Evolutionary conservation across 2,113 vertebrate genomes (phyloP).

Genomic region (Coracopsis vasa): DNA sequence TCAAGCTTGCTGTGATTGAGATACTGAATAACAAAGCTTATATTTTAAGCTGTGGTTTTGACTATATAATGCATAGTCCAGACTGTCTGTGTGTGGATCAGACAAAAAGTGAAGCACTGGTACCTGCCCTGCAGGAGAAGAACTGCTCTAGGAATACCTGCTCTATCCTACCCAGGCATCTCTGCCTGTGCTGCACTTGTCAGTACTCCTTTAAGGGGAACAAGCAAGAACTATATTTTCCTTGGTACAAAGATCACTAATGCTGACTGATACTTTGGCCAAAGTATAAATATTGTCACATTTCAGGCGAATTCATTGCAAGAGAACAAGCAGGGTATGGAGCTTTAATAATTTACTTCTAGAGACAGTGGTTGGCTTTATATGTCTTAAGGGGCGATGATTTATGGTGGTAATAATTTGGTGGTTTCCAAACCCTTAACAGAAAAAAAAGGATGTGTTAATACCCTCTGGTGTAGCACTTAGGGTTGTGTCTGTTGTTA

Average conservation of each 20-base stretch:
- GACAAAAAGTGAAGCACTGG: neutral
- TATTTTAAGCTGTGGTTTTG: neutral
- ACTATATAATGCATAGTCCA: neutral
- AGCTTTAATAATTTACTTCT: neutral
- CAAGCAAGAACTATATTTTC: neutral
- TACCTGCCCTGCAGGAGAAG: neutral
- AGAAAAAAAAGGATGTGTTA: neutral
- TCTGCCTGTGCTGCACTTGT: neutral
- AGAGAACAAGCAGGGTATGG: neutral
- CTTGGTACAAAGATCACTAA: neutral
- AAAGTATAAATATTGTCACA: neutral
- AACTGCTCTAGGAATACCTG: neutral
- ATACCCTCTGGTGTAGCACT: neutral
- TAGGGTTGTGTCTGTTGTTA: neutral
- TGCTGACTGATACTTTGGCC: neutral
- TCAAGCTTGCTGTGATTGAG: neutral
- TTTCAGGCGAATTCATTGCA: neutral
- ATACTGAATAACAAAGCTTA: neutral
- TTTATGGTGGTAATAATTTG: neutral
- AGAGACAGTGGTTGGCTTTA: neutral
- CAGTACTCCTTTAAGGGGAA: neutral
- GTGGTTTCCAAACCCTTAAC: neutral
- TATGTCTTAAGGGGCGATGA: constrained; percentile 10
- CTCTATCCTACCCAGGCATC: neutral
- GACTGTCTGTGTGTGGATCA: neutral